Evolutionary conservation across 92 coral and sea anemone genomes (phyloP), one percentile per base, ranked within the genome.

Genomic region (Actinernus sp.): DNA sequence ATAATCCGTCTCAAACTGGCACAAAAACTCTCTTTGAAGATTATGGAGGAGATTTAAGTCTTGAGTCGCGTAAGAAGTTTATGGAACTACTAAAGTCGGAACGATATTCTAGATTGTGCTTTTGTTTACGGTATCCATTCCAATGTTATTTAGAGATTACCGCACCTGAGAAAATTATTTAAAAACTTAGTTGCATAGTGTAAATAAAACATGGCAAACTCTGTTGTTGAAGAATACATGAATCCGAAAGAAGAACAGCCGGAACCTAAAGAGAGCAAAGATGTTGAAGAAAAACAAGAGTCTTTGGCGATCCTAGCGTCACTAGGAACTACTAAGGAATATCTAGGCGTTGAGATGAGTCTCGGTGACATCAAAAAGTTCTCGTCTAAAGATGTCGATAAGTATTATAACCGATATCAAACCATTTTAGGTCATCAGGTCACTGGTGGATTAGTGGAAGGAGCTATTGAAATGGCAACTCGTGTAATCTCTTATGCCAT

Each of bases 1-100:
- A 66, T 38, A 77, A 66, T 49, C 84, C 84, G 4, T 66, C 76
- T 49, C 62, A 58, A 47, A 51, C 58, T 25, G 56, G 63, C 29
- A 39, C 76, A 21, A 66, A 77, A 58, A 77, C 84, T 21, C 63
- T 77, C 43, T 77, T 77, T 66, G 84, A 77, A 49, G 84, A 77
- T 48, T 77, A 77, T 58, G 84, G n/a, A n/a, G n/a, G n/a, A n/a
- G n/a, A n/a, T n/a, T n/a, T n/a, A n/a, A n/a, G n/a, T n/a, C n/a
- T n/a, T 61, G 81, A 62, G 47, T 60, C 72, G 19, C 72, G 72
- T 61, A 61, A 61, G 37, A 61, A 49, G 40, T 50, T 49, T 13
- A 31, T 61, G 14, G 55, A 49, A 58, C 63, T 58, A 8, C 26
- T 78, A 0, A 78, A 68, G 49, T 29, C 77, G 1, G 55, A 67